A percentile compares a stretch with the other conserved stretches of the same genome.
phyloP scores from a whole-genome alignment of 2,888 invertebrate species.

The Rhamnusium bicolor region DNA sequence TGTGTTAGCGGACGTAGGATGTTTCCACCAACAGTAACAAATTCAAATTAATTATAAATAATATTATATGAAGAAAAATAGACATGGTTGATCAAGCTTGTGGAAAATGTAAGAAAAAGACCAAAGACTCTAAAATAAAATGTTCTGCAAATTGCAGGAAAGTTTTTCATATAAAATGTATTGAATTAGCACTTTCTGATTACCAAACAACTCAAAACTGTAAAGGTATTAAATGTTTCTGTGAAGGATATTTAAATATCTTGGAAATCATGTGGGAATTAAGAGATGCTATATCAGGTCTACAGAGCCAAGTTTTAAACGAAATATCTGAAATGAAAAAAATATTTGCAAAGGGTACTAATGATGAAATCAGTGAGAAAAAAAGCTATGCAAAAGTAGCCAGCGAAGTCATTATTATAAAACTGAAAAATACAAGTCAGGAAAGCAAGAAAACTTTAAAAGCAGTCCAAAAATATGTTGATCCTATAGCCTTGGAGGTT shows the following conservation, averaged over 20 bases:
- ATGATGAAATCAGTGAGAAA: background rate
- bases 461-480: background rate
- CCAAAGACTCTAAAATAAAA: background rate
- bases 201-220: background rate
- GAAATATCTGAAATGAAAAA: background rate
- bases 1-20: too few relatives aligned
- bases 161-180: background rate
- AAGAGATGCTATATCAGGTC: background rate
- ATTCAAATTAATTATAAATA: too few relatives aligned
- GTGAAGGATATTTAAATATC: background rate
- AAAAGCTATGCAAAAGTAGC: conserved; percentile 32
- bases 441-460: conserved; percentile 24
- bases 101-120: background rate
- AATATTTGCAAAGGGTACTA: background rate
- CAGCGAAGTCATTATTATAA: conserved; percentile 16
- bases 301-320: background rate
- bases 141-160: background rate
- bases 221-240: background rate
- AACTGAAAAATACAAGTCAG: conserved; percentile 19
- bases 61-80: too few relatives aligned
- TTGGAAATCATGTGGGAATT: background rate
- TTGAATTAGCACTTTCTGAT: background rate
- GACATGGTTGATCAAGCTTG: too few relatives aligned
- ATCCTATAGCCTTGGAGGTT: background rate
- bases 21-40: too few relatives aligned